These are phyloP conservation scores for Stenichneumon culpator DNA, from an alignment of 2,888 invertebrate genomes.

Conservation along the genomic window DNA sequence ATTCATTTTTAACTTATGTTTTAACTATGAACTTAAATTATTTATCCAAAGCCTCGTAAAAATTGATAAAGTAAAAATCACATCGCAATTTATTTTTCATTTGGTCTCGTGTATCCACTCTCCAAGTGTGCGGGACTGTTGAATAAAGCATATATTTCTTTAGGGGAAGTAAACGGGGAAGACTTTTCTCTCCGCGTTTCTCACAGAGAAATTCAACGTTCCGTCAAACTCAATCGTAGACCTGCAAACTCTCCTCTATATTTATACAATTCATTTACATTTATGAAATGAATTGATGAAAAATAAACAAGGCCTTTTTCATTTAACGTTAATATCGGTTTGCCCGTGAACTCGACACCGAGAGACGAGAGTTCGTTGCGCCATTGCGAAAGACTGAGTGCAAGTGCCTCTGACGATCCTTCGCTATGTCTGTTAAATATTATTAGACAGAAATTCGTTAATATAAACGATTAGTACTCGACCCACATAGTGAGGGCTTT, in stretches of 20 bases:
- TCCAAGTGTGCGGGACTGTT: neutral
- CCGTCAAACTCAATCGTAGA: neutral
- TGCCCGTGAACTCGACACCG: neutral
- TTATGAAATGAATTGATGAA: constrained; percentile 30
- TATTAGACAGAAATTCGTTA: constrained; percentile 17
- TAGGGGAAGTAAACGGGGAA: neutral
- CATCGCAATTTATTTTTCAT: neutral
- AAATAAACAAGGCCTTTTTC: constrained; percentile 1
- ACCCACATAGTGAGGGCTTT: constrained; percentile 14
- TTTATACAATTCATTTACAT: constrained; percentile 42
- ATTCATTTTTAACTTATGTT: too few species aligned
- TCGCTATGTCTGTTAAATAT: constrained; percentile 21
- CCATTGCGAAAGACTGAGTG: constrained; percentile 8
- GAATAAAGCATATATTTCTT: neutral
- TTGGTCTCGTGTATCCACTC: neutral
- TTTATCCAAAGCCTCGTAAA: neutral
- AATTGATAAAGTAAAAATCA: neutral
- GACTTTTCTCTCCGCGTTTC: neutral
- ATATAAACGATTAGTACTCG: constrained; percentile 47
- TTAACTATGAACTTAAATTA: neutral
- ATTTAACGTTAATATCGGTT: constrained; percentile 19
- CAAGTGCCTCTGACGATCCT: constrained; percentile 4
- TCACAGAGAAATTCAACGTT: neutral
- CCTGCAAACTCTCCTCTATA: neutral
- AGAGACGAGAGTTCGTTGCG: constrained; percentile 39